Evolutionary conservation across 1,140 invertebrate species (phyloP), one percentile per base, ranked within the genome.

Genomic region (Drosophila tani): DNA sequence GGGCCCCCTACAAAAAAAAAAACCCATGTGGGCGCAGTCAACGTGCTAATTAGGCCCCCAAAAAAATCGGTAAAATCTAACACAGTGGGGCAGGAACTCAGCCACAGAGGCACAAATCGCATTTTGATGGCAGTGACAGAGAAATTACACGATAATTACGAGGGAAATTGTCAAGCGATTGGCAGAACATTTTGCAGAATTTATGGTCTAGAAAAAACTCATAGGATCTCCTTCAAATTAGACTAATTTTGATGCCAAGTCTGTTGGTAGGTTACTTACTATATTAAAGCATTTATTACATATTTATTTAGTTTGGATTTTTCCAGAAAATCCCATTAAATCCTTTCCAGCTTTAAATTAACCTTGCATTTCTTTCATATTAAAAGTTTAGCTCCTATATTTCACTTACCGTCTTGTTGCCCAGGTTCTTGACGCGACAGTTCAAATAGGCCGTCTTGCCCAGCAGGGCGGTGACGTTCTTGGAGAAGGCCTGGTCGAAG

Each of bases 401-500:
- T 11, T 50, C 5, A 95, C 96, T 95, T 93, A 98, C 97, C 93
- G 97, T 97, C 94, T 96, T 96, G 93, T 97, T 97, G 62, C 96
- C 96, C 71, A 97, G 94, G 93, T 97, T 97, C 93, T 97, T 96
- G 43, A 97, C 96, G 67, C 96, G 94, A 91, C 97, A 98, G 84
- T 96, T 97, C 76, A 98, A 94, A 81, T 97, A 97, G 17, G 97
- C 96, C 21, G 96, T 97, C 90, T 97, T 97, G 60, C 97, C 97
- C 40, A 97, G 93, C 21, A 97, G 93, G 0, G 96, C 96, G 14
- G 97, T 98, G 58, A 97, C 96, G 69, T 93, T 93, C 75, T 93
- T 93, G 38, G 92, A 93, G 32, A 91, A 84, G 29, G 71, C 81
- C 76, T 90, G 92, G 71, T 93, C 92, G 49, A 93, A 93, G 47